These are phyloP conservation scores for Drosophila repleta DNA, from an alignment of 1,140 invertebrate genomes.

Conservation along the genomic window DNA sequence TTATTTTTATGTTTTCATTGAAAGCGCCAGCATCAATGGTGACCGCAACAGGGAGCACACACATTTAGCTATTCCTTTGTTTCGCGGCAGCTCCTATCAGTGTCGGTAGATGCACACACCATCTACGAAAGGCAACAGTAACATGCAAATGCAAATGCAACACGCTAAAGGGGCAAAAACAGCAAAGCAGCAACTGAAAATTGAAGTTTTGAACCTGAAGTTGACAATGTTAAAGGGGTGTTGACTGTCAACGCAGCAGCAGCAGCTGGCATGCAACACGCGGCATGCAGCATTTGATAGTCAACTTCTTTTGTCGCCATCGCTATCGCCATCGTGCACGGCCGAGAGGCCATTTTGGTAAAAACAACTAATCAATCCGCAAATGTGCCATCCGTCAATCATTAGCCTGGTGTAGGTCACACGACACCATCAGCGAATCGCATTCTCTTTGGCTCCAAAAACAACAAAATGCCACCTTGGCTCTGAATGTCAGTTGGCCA, in stretches of 20 bases:
- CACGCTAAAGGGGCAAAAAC: conserved; percentile 45
- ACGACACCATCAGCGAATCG: conserved; percentile 72
- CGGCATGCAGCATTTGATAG: background rate
- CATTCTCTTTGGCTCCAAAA: conserved; percentile 67
- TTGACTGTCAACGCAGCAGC: conserved; percentile 41
- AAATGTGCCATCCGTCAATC: conserved; percentile 82
- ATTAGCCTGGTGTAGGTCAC: conserved; percentile 74
- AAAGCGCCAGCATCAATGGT: conserved; percentile 82
- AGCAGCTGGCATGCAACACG: conserved; percentile 12
- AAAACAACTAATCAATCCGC: conserved; percentile 82
- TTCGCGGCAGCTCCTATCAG: conserved; percentile 67
- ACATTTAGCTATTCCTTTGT: conserved; percentile 80
- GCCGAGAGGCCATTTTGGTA: conserved; percentile 73
- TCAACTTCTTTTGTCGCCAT: conserved; percentile 8
- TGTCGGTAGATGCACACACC: conserved; percentile 77
- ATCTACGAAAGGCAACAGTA: conserved; percentile 56
- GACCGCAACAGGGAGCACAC: conserved; percentile 46
- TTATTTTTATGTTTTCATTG: conserved; percentile 83
- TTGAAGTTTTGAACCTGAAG: conserved; percentile 27
- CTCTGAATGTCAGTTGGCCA: conserved; percentile 78
- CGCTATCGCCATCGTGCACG: conserved; percentile 48
- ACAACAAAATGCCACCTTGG: conserved; percentile 76
- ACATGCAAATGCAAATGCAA: conserved; percentile 79
- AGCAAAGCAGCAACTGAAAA: conserved; percentile 3
- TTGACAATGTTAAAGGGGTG: conserved; percentile 47